Percentiles rank a stretch among this genome's conserved stretches.
phyloP scores from a whole-genome alignment of 2,888 invertebrate genomes.

The Pseudeuparius sepicola region DNA sequence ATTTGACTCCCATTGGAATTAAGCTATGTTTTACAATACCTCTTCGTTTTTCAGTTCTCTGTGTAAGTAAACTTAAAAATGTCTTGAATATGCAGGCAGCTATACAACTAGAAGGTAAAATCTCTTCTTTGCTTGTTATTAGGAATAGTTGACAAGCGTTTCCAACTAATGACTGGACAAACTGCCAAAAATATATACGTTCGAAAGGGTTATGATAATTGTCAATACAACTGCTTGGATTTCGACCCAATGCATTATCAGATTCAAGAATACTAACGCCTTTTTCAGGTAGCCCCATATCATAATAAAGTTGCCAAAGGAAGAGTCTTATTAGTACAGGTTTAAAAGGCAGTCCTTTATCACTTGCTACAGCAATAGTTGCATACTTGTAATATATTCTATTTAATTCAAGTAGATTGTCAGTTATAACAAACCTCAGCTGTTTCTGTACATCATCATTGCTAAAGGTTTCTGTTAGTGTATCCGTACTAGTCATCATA shows the following conservation, averaged over 20 bases:
- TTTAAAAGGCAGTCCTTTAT: slow-evolving; percentile 27
- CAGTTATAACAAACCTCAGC: slow-evolving; percentile 40
- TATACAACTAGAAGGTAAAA: slow-evolving; percentile 39
- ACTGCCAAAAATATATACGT: slow-evolving; percentile 53
- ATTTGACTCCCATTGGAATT: too few relatives aligned
- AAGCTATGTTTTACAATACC: too few relatives aligned
- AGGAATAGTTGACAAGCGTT: slow-evolving; percentile 37
- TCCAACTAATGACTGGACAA: slow-evolving; percentile 45
- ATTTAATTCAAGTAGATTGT: slow-evolving; percentile 42
- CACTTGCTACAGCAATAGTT: slow-evolving; percentile 38
- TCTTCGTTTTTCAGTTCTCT: too few relatives aligned
- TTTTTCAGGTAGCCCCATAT: slow-evolving; percentile 44
- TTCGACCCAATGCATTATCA: slow-evolving; percentile 42
- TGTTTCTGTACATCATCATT: slow-evolving; percentile 40
- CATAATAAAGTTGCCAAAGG: slow-evolving; percentile 47
- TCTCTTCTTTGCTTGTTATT: slow-evolving; percentile 24
- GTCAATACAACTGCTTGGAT: slow-evolving; percentile 41
- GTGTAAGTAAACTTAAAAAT: too few relatives aligned
- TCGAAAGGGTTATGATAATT: slow-evolving; percentile 48
- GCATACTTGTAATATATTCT: slow-evolving; percentile 46
- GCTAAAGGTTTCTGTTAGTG: too few relatives aligned
- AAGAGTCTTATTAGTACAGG: slow-evolving; percentile 43
- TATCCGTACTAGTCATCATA: too few relatives aligned
- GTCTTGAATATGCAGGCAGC: too few relatives aligned
- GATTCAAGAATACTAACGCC: slow-evolving; percentile 43